Base-by-base conservation (phyloP, 2,113 vertebrate species). In the Trochalopteron elliotii region DNA sequence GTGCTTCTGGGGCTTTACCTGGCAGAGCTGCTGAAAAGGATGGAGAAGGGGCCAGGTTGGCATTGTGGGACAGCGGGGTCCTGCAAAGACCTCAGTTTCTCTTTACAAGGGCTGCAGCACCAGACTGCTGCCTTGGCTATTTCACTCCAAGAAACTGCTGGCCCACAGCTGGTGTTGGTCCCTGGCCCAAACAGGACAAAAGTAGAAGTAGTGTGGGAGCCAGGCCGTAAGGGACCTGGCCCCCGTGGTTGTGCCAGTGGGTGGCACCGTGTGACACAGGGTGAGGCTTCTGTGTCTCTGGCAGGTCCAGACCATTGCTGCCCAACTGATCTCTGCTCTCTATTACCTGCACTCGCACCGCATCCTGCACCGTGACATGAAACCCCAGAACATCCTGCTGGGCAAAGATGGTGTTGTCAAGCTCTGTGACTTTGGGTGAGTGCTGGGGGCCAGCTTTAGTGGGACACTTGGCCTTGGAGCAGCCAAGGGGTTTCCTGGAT, bases 361-460 rank as follows among this genome's bases (percentile, higher is more conserved):
- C 12, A 99, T 99, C 92, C 98, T 99, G 82, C 99, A 99, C 87
- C 98, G 99, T 2, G 99, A 99, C 98, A 99, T 99, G 99, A 99
- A 99, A 87, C 99, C 99, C 45, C 99, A 99, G 97, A 99, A 99
- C 91, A 99, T 99, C 82, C 98, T 99, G 42, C 93, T 99, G 70
- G 99, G 98, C 33, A 99, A 99, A 97, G 98, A 96, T 5, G 99
- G 99, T 5, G 90, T 98, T 22, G 98, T 99, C 90, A 99, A 99
- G 87, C 99, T 99, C 72, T 99, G 99, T 96, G 99, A 99, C 97
- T 99, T 99, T 60, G 99, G 99, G 99, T 99, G 90, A 80, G 98
- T 91, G 12, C 59, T 93, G 63, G 68, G 42, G 50, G 9, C 31
- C 33, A 55, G 14, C 18, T 30, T 60, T 37, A 68, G n/a, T 20